These are phyloP conservation scores for Actinopyga echinites DNA, from an alignment of 53 echinoderm and acorn worm genomes.

Conservation along the genomic window DNA sequence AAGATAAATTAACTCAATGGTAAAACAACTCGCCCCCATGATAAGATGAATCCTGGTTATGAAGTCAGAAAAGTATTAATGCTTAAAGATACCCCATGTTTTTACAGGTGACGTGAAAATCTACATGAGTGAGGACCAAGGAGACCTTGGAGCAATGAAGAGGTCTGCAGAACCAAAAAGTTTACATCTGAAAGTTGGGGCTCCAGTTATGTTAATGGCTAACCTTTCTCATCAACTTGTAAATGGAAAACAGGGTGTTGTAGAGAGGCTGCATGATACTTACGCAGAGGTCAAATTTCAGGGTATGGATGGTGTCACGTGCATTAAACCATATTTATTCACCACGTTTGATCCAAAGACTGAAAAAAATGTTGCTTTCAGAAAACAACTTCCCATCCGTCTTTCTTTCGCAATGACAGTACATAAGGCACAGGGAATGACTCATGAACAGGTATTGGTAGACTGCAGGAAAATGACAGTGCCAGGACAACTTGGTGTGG, in stretches of 20 bases:
- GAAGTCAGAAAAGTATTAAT: too few relatives aligned
- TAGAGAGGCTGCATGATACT: neutral
- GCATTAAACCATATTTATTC: neutral
- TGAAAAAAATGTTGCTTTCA: neutral
- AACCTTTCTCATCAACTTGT: neutral
- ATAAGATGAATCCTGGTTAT: too few relatives aligned
- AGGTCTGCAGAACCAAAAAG: neutral
- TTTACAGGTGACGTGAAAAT: neutral
- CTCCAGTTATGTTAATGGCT: neutral
- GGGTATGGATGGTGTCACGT: neutral
- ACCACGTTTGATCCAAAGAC: neutral
- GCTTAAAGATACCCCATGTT: neutral
- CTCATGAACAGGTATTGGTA: neutral
- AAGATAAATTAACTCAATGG: too few relatives aligned
- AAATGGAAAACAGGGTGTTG: neutral
- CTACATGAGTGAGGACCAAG: neutral
- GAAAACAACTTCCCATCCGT: neutral
- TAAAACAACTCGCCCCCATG: too few relatives aligned
- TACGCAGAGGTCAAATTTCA: neutral
- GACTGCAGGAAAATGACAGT: slow-evolving; percentile 1
- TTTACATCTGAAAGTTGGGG: neutral
- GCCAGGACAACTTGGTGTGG: slow-evolving; percentile 10
- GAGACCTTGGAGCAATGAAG: neutral
- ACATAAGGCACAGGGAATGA: neutral
- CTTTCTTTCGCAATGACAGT: neutral